A percentile compares a stretch with the other conserved stretches of the same genome.
Evolutionary conservation across 2,888 invertebrate species (phyloP).

Genomic region (Athetis lepigone): DNA sequence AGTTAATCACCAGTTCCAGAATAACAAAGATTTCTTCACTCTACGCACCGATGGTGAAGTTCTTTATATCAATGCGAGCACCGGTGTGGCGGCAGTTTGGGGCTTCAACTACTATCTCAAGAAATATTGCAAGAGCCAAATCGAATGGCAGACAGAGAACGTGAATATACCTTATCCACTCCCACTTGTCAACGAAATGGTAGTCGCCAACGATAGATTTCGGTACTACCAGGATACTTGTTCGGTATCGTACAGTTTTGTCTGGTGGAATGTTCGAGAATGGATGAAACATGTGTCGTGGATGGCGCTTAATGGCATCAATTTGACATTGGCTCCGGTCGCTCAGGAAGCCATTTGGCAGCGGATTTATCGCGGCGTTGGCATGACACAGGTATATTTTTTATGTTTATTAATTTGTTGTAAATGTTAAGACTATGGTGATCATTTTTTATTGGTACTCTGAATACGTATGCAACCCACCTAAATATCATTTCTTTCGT

Average conservation of each 20-base stretch:
- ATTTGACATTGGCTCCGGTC: constrained; percentile 96
- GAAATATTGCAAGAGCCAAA: constrained; percentile 94
- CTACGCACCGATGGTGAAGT: constrained; percentile 70
- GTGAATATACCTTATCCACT: constrained; percentile 88
- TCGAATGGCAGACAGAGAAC: constrained; percentile 96
- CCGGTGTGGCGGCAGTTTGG: constrained; percentile 95
- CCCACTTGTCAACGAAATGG: constrained; percentile 91
- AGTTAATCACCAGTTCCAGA: constrained; percentile 76
- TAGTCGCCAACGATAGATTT: constrained; percentile 93
- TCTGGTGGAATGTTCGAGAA: constrained; percentile 96
- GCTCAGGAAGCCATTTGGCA: constrained; percentile 97
- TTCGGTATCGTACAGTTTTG: constrained; percentile 95
- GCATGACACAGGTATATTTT: constrained; percentile 94
- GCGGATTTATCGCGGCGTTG: constrained; percentile 93
- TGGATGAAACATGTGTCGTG: constrained; percentile 98
- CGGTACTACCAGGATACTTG: constrained; percentile 99
- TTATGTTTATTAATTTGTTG: no score
- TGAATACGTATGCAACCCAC: no score
- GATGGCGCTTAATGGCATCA: constrained; percentile 99
- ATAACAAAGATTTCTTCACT: constrained; percentile 81
- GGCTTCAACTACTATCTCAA: constrained; percentile 97
- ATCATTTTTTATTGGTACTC: no score
- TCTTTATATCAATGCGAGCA: constrained; percentile 89
- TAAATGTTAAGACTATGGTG: no score
- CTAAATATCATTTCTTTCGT: no score